Base-by-base conservation (phyloP, 2,797 vertebrate species). In the Lagocephalus sceleratus region DNA sequence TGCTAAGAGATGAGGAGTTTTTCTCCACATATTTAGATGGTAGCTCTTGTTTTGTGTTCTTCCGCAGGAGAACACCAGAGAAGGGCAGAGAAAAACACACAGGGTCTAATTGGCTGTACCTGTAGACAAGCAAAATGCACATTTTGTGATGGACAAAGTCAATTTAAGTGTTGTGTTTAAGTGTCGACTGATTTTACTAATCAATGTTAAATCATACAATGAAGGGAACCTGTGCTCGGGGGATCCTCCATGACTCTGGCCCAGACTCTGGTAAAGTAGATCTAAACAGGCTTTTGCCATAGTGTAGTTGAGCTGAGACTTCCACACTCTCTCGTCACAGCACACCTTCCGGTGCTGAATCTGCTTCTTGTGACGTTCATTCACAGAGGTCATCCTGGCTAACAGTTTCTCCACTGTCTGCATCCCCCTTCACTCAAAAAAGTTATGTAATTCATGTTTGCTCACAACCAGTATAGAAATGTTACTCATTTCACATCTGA, bases 291-390 rank as follows among this genome's bases (percentile, higher is more conserved):
- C 82, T 42, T 63, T 59, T 53, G 92, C 94, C 76, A 96, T 29
- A 42, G 65, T 87, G 57, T 93, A 78, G 75, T 98, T 96, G 60
- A 96, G 82, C 57, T 92, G 91, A 60, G 92, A 86, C 64, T 69
- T 92, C 94, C 94, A 97, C 47, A 91, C 89, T 66, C 93, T 87
- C 74, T 96, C 93, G 61, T 93, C 91, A 52, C 80, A 78, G 70
- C 70, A 90, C 12, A 87, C 5, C 26, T 81, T 84, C 60, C 90
- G 90, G 49, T 93, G 85, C 19, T 70, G 78, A 66, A 79, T 86
- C 61, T 41, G 84, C 57, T 77, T 89, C 56, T 86, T 57, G 10
- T 79, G 79, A 53, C 49, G 67, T 32, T 71, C 57, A 56, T 91
- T 63, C 48, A 88, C 1, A 41, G 74, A 78, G 9, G 79, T 75